A percentile compares a stretch with the other conserved stretches of the same genome.
These are phyloP conservation scores for Nephila pilipes DNA, from an alignment of 1,140 invertebrate genomes.

Conservation along the genomic window DNA sequence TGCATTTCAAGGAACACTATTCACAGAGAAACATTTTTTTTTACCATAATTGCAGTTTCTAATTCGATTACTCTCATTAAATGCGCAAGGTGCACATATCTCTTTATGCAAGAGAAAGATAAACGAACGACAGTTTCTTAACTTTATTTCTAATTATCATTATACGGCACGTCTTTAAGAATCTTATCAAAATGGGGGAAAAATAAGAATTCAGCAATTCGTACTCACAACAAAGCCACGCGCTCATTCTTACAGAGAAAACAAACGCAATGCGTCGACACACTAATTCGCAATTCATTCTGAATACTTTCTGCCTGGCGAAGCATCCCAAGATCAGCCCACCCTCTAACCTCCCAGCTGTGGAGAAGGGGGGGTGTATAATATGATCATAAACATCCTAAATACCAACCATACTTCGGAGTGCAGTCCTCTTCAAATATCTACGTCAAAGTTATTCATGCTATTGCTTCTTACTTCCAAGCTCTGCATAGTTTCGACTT, in stretches of 20 bases:
- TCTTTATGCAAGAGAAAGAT: not conserved
- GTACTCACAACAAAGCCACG: not conserved
- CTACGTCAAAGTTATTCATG: slow-evolving; percentile 43
- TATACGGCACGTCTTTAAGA: not conserved
- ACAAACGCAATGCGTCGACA: slow-evolving; percentile 33
- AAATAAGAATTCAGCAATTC: not conserved
- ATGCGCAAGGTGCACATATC: too few relatives aligned
- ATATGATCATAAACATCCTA: slow-evolving; percentile 60
- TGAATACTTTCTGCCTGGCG: slow-evolving; percentile 58
- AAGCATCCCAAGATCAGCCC: not conserved
- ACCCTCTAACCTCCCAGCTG: not conserved
- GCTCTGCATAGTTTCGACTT: slow-evolving; percentile 20
- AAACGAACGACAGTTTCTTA: not conserved
- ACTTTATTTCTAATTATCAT: not conserved
- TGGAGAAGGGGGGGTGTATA: not conserved
- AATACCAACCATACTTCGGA: slow-evolving; percentile 50
- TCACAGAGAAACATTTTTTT: too few relatives aligned
- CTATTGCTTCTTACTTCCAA: slow-evolving; percentile 39
- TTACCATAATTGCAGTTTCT: too few relatives aligned
- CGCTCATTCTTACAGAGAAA: not conserved
- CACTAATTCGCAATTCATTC: slow-evolving; percentile 31
- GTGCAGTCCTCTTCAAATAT: slow-evolving; percentile 24
- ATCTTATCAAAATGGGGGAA: not conserved
- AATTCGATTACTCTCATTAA: too few relatives aligned
- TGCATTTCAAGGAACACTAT: too few relatives aligned